phyloP scores from a whole-genome alignment of 2,113 vertebrate species.

The Helogale parvula region DNA sequence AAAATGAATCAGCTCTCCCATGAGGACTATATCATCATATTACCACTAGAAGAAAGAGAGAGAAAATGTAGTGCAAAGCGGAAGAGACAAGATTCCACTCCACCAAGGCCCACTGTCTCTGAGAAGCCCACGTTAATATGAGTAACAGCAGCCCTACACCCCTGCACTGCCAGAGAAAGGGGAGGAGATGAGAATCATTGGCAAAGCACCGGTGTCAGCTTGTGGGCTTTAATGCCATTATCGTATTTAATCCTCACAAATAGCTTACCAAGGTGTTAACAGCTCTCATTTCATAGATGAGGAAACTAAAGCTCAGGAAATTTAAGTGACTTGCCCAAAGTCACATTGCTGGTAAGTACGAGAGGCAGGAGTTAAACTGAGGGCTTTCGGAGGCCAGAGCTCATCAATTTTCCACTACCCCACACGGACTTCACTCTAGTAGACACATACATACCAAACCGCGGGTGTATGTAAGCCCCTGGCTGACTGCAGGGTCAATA shows the following conservation, averaged over 20 bases:
- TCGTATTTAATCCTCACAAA: background rate
- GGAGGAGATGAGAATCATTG: background rate
- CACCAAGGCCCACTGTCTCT: background rate
- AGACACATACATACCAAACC: background rate
- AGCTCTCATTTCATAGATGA: background rate
- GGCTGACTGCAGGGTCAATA: no score
- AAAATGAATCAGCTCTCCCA: background rate
- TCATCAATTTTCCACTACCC: background rate
- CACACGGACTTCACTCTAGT: accelerated
- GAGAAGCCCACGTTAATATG: background rate
- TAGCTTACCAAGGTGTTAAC: background rate
- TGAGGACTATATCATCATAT: background rate
- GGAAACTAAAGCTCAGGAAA: background rate
- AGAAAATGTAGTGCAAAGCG: background rate
- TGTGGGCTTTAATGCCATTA: background rate
- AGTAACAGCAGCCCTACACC: background rate
- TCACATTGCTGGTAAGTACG: background rate
- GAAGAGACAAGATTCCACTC: background rate
- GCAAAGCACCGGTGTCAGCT: background rate
- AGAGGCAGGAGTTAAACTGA: background rate
- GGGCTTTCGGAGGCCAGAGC: background rate
- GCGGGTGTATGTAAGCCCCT: accelerated
- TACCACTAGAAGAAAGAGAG: background rate
- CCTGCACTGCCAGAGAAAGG: background rate
- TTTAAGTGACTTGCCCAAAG: background rate